Conservation (phyloP, 2,797 vertebrate species). For the Gymnoscopelus braueri region DNA sequence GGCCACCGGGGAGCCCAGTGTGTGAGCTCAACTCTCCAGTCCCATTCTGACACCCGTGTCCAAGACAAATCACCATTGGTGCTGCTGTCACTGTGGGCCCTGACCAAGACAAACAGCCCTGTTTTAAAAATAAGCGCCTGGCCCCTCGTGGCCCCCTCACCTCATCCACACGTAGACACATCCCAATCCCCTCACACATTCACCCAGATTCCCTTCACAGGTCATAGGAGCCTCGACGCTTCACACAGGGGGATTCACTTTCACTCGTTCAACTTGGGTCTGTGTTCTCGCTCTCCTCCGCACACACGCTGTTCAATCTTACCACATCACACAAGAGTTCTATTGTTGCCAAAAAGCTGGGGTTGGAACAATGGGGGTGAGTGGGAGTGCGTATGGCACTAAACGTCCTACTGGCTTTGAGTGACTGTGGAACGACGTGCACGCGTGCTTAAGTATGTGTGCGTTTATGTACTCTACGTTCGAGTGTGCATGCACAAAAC, state of each 20-base stretch:
- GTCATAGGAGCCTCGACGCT: constrained; percentile 65
- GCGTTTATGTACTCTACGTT: constrained; percentile 21
- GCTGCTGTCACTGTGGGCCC: constrained; percentile 75
- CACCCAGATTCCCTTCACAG: constrained; percentile 69
- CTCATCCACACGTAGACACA: constrained; percentile 59
- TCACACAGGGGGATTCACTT: constrained; percentile 63
- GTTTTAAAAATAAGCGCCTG: constrained; percentile 76
- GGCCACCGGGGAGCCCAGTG: constrained; percentile 55
- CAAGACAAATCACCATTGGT: constrained; percentile 83
- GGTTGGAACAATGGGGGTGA: constrained; percentile 57
- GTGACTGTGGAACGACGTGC: constrained; percentile 32
- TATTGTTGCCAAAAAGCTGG: constrained; percentile 50
- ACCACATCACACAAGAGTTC: constrained; percentile 69
- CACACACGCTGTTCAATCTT: constrained; percentile 54
- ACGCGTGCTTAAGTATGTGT: constrained; percentile 4
- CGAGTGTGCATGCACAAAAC: constrained; percentile 45
- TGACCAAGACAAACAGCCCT: constrained; percentile 83
- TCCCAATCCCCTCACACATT: constrained; percentile 63
- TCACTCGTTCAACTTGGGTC: constrained; percentile 56
- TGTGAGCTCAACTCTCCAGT: constrained; percentile 52
- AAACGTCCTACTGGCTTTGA: constrained; percentile 45
- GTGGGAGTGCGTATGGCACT: constrained; percentile 49
- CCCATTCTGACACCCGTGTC: constrained; percentile 66
- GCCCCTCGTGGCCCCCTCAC: constrained; percentile 62
- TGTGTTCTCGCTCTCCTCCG: constrained; percentile 47